Conservation (phyloP, 2,888 invertebrate genomes). For the Busseola fusca region DNA sequence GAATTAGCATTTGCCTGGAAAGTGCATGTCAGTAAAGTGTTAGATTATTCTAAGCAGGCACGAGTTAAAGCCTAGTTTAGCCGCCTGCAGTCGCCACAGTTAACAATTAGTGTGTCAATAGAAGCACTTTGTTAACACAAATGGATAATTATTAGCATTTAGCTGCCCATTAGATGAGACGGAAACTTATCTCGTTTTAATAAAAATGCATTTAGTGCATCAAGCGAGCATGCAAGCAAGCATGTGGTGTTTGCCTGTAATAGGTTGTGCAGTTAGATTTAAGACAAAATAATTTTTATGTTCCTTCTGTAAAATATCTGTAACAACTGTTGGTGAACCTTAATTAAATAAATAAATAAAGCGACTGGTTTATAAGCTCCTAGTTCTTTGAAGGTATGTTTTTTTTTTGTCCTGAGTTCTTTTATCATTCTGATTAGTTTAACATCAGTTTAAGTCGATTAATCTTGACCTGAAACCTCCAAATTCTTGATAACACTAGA, state of each 20-base stretch:
- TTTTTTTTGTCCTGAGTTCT: not conserved
- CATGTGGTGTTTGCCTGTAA: too few relatives aligned
- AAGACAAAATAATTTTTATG: too few relatives aligned
- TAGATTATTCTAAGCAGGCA: constrained; percentile 60
- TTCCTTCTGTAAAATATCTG: too few relatives aligned
- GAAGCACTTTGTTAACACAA: constrained; percentile 72
- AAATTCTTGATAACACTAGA: not conserved
- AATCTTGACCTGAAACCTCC: not conserved
- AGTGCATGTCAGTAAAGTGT: constrained; percentile 64
- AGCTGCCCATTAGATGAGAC: constrained; percentile 44
- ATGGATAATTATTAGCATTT: constrained; percentile 67
- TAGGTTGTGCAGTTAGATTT: too few relatives aligned
- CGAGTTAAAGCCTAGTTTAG: constrained; percentile 67
- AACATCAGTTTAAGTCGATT: not conserved
- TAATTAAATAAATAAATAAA: too few relatives aligned
- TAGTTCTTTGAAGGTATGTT: not conserved
- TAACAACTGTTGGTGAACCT: too few relatives aligned
- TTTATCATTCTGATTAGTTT: not conserved
- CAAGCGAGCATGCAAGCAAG: too few relatives aligned
- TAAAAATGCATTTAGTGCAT: constrained; percentile 40
- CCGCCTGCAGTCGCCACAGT: constrained; percentile 31
- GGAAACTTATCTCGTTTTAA: constrained; percentile 49
- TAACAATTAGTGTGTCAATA: constrained; percentile 81
- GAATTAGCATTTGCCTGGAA: constrained; percentile 64
- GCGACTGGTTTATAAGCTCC: not conserved